Conservation (phyloP, 1,140 invertebrate species). For the Ceratina japonica region DNA sequence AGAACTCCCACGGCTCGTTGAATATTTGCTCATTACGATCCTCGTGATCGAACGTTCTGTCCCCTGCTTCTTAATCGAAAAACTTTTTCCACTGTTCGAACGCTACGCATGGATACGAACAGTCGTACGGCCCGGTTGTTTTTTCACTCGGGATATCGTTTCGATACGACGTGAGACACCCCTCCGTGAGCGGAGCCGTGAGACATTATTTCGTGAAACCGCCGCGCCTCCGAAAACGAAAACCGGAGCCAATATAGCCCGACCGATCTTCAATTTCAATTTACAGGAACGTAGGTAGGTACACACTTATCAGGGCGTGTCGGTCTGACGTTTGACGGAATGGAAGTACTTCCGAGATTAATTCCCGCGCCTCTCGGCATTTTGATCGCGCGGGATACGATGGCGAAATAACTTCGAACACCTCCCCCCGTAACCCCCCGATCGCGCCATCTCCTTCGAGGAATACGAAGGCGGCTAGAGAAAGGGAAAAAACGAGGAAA, state of each 20-base stretch:
- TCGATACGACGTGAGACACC: not conserved
- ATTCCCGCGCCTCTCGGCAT: constrained; percentile 58
- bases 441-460: constrained; percentile 21
- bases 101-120: not conserved
- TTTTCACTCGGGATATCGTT: not conserved
- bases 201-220: constrained; percentile 17
- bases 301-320: constrained; percentile 58
- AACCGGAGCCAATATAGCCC: constrained; percentile 16
- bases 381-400: constrained; percentile 59
- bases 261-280: constrained; percentile 61
- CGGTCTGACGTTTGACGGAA: constrained; percentile 61
- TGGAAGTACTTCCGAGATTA: constrained; percentile 59
- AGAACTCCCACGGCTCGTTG: constrained; percentile 23
- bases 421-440: constrained; percentile 45
- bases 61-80: constrained; percentile 17
- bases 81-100: constrained; percentile 4
- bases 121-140: not conserved
- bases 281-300: constrained; percentile 40
- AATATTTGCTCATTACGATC: constrained; percentile 21
- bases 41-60: constrained; percentile 3
- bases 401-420: constrained; percentile 57
- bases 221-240: not conserved
- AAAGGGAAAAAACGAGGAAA: constrained; percentile 18
- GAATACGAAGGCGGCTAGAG: constrained; percentile 3
- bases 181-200: constrained; percentile 10